Base-by-base conservation (phyloP, 1,140 invertebrate genomes). In the Magallana angulata region DNA sequence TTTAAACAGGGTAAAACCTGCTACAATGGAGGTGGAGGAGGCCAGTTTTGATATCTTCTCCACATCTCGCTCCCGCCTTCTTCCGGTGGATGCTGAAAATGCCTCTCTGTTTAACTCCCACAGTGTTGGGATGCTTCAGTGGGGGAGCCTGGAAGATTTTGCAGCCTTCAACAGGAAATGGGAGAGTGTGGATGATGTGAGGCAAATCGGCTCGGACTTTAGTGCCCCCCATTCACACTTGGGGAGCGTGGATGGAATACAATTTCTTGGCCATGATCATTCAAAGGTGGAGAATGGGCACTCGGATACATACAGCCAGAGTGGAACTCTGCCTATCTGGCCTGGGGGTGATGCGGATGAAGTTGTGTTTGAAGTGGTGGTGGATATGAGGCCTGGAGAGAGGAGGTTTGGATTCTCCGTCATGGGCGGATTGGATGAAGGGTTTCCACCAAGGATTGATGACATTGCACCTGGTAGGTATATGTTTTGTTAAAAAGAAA, bases 351-450 rank as follows among this genome's bases (percentile, higher is more conserved):
- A 82, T 82, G 48, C 57, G 4, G 48, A 82, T 82, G 68, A 76
- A 76, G 24, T 30, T 30, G 85, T 86, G 9, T 89, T 91, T 62
- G 88, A 91, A 24, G 85, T 90, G 57, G 76, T 68, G 48, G 71
- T 93, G 81, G 30, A 90, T 16, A 86, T 95, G 86, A 92, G 92
- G 8, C 90, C 90, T 8, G 90, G 91, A 30, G 95, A 96, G 71
- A 92, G 93, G 60, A 91, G 95, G 71, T 96, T 96, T 91, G 95
- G 95, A 8, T 96, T 96, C 87, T 95, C 95, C 9, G 95, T 96
- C 0, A 94, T 95, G 87, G 95, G 95, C 7, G 95, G 95, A 12
- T 82, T 90, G 18, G 95, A 96, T 90, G 95, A 96, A 91, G 94
- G 94, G 24, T 95, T 95, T 81, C 90, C 92, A 7, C 95, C 95